Evolutionary conservation across 2,113 vertebrate genomes (phyloP).

Genomic region (Brevimyrus niger): DNA sequence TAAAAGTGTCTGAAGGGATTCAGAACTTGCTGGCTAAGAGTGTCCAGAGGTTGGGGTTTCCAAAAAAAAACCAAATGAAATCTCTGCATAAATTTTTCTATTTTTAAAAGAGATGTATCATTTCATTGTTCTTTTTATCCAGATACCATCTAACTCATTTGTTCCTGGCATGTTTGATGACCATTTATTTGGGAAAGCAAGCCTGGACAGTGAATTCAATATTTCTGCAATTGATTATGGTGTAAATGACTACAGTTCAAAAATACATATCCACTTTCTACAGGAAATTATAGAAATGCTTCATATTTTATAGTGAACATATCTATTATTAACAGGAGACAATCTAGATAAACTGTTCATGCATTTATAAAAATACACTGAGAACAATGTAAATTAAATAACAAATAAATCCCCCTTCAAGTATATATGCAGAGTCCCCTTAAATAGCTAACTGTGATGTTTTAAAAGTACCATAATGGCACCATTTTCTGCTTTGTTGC

Average conservation of each 20-base stretch:
- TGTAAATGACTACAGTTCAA: neutral
- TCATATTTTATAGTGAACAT: neutral
- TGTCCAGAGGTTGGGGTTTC: neutral
- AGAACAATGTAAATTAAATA: constrained; percentile 22
- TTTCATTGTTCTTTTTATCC: neutral
- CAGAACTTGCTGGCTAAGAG: neutral
- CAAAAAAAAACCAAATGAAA: neutral
- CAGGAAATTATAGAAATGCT: neutral
- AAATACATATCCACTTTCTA: neutral
- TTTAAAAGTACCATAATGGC: constrained; percentile 52
- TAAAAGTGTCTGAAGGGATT: neutral
- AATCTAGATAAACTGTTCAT: neutral
- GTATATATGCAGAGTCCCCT: constrained; percentile 18
- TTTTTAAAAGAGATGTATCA: neutral
- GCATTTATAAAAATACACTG: constrained; percentile 33
- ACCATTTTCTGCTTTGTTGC: constrained; percentile 62
- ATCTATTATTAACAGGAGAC: neutral
- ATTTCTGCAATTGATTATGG: neutral
- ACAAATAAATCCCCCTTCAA: constrained; percentile 36
- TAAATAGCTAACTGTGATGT: constrained; percentile 57
- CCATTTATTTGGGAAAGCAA: neutral
- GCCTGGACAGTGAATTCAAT: neutral
- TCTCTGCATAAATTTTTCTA: neutral
- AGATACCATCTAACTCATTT: neutral
- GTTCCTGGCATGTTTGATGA: neutral